Evolutionary conservation across 2,888 invertebrate species (phyloP), one percentile per base, ranked within the genome.

Genomic region (Caradrina kadenii): DNA sequence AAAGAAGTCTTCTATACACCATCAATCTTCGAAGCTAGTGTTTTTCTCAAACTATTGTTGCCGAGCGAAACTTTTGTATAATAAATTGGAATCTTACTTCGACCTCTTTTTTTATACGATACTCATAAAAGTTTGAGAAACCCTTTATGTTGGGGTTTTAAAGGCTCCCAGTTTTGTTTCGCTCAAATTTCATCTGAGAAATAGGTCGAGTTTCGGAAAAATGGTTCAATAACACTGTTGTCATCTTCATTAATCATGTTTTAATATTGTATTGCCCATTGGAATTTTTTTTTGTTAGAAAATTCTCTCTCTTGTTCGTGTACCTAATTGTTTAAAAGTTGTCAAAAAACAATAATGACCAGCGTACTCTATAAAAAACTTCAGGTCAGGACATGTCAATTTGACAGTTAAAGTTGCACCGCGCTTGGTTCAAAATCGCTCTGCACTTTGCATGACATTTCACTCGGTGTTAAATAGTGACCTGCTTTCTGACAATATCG

Each of bases 81-180:
- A 64, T 65, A 64, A 73, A 58, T 50, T 15, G 21, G 15, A 19
- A 59, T 59, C 35, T 66, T 49, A 45, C 26, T 55, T 52, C 19
- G 19, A 26, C 59, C 42, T 52, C 26, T 52, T 68, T 73, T n/a
- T 53, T 71, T 50, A 63, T 55, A 13, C 48, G 69, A 74, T 62
- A 60, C 50, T 66, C 56, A 45, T 58, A 64, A 76, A 71, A 80
- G 13, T 66, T 67, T 75, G n/a, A 58, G 58, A 66, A 66, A 67
- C 61, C 66, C 76, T 70, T 80, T 80, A 70, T 58, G 35, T 54
- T 50, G 17, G 22, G 62, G 59, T 60, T 64, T 65, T 55, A 31
- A 74, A 31, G 26, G 39, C 21, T 64, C 67, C 53, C 67, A 54
- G 49, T 31, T 58, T 64, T 58, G 21, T 67, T 79, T 63, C 15